A percentile compares a stretch with the other conserved stretches of the same genome.
Conservation (phyloP, 1,140 invertebrate genomes). For the Pogonognathellus flavescens region DNA sequence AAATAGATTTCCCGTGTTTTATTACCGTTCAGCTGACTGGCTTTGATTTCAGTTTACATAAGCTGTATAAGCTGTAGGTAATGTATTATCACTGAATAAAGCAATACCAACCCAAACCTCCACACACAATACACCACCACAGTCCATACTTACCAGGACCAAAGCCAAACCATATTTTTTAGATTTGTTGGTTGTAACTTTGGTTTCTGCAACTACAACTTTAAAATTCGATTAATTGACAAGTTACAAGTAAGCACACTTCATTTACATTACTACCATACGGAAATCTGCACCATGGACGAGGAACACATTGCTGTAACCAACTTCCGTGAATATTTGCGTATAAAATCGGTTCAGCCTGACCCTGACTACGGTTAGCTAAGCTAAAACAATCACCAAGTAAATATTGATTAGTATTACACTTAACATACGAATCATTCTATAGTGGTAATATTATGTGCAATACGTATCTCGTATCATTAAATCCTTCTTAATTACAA, state of each 20-base stretch:
- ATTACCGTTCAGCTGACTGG: conserved; percentile 40
- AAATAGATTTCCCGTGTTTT: conserved; percentile 21
- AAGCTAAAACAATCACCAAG: neutral
- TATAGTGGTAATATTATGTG: neutral
- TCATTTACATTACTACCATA: neutral
- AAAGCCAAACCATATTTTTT: neutral
- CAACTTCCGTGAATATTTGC: conserved; percentile 84
- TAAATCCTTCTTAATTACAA: neutral
- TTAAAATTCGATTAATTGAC: neutral
- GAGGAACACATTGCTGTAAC: conserved; percentile 77
- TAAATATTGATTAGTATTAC: no score
- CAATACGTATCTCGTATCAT: no score
- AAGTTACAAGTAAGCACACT: neutral
- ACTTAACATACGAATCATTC: neutral
- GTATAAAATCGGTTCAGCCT: conserved; percentile 86
- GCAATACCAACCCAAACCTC: neutral
- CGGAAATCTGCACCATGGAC: neutral
- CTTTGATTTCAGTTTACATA: neutral
- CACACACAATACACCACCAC: neutral
- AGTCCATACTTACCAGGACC: neutral
- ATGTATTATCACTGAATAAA: no score
- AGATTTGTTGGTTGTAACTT: neutral
- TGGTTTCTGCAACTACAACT: no score
- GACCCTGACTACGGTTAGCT: conserved; percentile 84
- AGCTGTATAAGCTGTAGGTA: conserved; percentile 37